Evolutionary conservation across 2,113 vertebrate species (phyloP), one percentile per base, ranked within the genome.

Genomic region (Rhinoderma darwinii): DNA sequence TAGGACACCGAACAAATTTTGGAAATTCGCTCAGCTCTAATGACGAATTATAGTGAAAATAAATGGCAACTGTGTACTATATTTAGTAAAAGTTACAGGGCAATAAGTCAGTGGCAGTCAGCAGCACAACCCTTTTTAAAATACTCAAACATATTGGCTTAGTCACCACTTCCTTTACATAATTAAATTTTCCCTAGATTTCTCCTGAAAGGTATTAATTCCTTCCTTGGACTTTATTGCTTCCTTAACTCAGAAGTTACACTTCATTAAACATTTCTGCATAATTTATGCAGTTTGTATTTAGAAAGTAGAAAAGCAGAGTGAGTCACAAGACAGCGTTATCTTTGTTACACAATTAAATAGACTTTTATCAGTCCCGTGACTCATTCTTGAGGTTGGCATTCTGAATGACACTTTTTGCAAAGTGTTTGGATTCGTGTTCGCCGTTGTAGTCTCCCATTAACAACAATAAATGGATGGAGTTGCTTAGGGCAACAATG

Each of bases 391-490:
- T 37, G 43, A 68, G 75, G 20, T 84, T 76, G 72, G n/a, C 83
- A 84, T 73, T 41, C 22, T 30, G 61, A 47, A 80, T 81, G 61
- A 54, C 84, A 73, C 77, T 81, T 86, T 44, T 81, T 59, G 84
- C 12, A 70, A n/a, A 80, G 76, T 73, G 75, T 56, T 50, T 30
- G 61, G 39, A 72, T 30, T 80, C 73, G 30, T 72, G 35, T 80
- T 86, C 43, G 8, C 76, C 30, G 30, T 80, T 39, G 35, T 72
- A 14, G 51, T 72, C 63, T 56, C 51, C 25, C 43, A 41, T 39
- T 85, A 77, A 85, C 22, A 72, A 80, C 44, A 86, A 70, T 86
- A 78, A 32, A 78, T 66, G 37, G 41, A 86, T 68, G 32, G 25
- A 78, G 27, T 47, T 68, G 41, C 56, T 86, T 78, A 39, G 30